These are phyloP conservation scores for Geococcyx californianus DNA, from an alignment of 2,113 vertebrate genomes.

Conservation along the genomic window DNA sequence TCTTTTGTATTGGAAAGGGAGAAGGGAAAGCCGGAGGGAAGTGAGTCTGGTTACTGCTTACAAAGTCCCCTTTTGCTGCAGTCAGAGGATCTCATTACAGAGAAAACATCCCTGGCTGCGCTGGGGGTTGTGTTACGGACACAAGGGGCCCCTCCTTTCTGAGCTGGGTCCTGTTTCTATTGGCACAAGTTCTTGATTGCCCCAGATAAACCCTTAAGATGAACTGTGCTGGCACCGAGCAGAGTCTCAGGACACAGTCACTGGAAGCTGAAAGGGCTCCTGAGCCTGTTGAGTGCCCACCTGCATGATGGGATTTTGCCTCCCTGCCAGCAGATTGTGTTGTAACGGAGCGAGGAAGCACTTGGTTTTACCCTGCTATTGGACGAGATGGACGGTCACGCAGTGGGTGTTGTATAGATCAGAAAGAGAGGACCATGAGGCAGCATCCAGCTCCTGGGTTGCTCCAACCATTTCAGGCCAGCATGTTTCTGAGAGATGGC, in stretches of 20 bases:
- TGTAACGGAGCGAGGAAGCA: accelerated
- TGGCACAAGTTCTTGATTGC: background rate
- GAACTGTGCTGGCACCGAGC: background rate
- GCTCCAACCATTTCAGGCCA: background rate
- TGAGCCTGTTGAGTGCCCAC: background rate
- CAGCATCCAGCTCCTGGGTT: background rate
- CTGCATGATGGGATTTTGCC: background rate
- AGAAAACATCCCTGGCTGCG: background rate
- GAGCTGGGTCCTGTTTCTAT: background rate
- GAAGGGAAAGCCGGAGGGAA: background rate
- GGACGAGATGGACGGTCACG: background rate
- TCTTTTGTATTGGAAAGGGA: background rate
- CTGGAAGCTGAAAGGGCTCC: background rate
- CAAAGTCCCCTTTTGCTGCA: background rate
- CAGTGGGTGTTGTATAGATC: background rate
- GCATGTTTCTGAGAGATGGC: background rate
- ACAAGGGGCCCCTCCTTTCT: background rate
- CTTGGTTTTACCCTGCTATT: background rate
- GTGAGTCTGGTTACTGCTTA: background rate
- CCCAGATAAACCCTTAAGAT: background rate
- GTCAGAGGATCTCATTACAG: background rate
- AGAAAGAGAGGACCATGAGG: background rate
- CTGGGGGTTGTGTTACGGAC: background rate
- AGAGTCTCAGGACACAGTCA: background rate
- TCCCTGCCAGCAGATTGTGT: background rate